Evolutionary conservation across 2,113 vertebrate genomes (phyloP), one percentile per base, ranked within the genome.

Genomic region (Peromyscus polionotus): DNA sequence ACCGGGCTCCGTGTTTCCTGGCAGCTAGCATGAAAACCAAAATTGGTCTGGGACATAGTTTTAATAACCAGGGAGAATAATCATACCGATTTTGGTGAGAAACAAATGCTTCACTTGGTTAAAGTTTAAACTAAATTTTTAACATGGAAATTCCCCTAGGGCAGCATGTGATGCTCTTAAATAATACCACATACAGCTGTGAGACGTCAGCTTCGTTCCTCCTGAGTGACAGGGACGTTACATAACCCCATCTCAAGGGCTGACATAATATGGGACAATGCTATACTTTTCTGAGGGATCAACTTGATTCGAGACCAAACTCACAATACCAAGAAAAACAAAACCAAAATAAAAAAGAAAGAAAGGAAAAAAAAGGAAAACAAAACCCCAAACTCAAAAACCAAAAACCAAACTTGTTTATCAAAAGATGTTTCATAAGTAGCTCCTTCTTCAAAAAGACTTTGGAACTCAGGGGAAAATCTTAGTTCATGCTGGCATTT

Each of bases 91-190:
- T 87, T 97, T 93, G 63, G 28, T 96, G 95, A 90, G 73, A 95
- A 97, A 94, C 33, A 92, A 91, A 93, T 88, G 86, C 26, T 90
- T 93, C 12, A 54, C 57, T 90, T 68, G 77, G 83, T 94, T 94
- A 95, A 97, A 72, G 75, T 97, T 86, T 92, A 95, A 97, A 75
- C 42, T 88, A 87, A 95, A 45, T 85, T 36, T 45, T 94, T 70
- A 80, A 80, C 33, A 59, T 77, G 73, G 79, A 88, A 93, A 17
- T 48, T 94, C 6, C 87, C 31, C 36, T 54, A 48, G 83, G 76
- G 63, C 5, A 88, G 75, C 76, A 3, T 45, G 75, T 81, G 65
- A 72, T 76, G 51, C 51, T 90, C 70, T 93, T 22, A 89, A 89
- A 36, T 20, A 42, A 13, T 7, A 48, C 13, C 31, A 45, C 59